Evolutionary conservation across 2,797 vertebrate genomes (phyloP).

Genomic region (Gallinago solitaria): DNA sequence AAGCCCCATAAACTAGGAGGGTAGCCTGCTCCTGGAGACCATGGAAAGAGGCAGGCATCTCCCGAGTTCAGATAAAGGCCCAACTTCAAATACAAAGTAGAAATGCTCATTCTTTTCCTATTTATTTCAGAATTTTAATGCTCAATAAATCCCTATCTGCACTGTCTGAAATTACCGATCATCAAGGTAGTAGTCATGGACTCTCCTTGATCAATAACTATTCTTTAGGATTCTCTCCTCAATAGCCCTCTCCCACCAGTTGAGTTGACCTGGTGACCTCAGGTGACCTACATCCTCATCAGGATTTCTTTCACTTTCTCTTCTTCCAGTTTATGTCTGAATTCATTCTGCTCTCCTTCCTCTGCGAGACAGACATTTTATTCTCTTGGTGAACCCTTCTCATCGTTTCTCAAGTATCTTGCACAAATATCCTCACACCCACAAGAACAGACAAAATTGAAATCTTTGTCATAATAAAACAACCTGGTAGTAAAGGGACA

Average conservation of each 20-base stretch:
- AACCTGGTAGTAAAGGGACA: conserved; percentile 41
- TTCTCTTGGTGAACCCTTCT: not conserved
- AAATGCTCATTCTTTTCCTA: not conserved
- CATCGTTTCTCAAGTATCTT: not conserved
- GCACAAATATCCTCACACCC: conserved; percentile 14
- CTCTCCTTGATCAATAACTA: not conserved
- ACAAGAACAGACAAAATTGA: not conserved
- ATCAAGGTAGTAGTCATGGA: not conserved
- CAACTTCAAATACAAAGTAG: not conserved
- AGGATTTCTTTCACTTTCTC: not conserved
- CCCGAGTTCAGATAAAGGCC: not conserved
- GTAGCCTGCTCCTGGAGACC: not conserved
- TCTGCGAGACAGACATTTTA: not conserved
- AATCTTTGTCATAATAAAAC: conserved; percentile 52
- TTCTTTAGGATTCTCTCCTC: not conserved
- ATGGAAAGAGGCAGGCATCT: not conserved
- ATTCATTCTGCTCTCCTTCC: not conserved
- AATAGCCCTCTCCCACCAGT: not conserved
- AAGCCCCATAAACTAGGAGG: not conserved
- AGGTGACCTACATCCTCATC: not conserved
- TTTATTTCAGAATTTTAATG: not conserved
- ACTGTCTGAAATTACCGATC: not conserved
- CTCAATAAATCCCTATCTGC: not conserved
- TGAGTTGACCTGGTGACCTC: not conserved
- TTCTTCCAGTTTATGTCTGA: not conserved